Evolutionary conservation across 1,140 invertebrate species (phyloP).

Genomic region (Euwallacea similis): DNA sequence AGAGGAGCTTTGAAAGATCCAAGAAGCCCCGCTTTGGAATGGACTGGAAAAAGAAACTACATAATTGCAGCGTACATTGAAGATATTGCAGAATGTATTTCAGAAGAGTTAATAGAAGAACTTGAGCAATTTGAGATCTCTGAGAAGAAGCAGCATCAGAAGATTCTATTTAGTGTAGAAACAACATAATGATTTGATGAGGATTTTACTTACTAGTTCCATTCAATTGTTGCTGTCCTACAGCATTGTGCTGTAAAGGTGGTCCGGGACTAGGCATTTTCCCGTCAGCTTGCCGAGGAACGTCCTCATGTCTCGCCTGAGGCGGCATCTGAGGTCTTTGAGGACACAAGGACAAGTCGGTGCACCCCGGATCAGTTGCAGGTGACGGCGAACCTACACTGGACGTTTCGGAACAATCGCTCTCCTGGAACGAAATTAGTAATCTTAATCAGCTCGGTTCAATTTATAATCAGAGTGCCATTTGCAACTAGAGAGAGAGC

Average conservation of each 20-base stretch:
- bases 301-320: constrained; percentile 42
- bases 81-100: no score
- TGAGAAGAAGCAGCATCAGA: no score
- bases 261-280: constrained; percentile 28
- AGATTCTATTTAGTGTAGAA: no score
- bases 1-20: no score
- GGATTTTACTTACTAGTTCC: constrained; percentile 66
- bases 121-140: no score
- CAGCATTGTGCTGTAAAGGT: constrained; percentile 13
- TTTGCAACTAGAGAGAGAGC: not conserved
- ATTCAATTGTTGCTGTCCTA: constrained; percentile 62
- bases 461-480: constrained; percentile 4
- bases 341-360: constrained; percentile 50
- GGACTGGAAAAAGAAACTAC: no score
- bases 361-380: constrained; percentile 56
- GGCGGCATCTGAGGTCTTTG: constrained; percentile 29
- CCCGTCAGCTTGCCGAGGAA: not conserved
- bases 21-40: no score
- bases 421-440: constrained; percentile 62
- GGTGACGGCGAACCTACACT: constrained; percentile 68
- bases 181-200: no score
- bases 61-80: no score
- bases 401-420: constrained; percentile 63
- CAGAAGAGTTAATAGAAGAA: no score
- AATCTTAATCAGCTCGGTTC: not conserved